Base-by-base conservation (phyloP, 2,113 vertebrate species). In the Lanius ludovicianus region DNA sequence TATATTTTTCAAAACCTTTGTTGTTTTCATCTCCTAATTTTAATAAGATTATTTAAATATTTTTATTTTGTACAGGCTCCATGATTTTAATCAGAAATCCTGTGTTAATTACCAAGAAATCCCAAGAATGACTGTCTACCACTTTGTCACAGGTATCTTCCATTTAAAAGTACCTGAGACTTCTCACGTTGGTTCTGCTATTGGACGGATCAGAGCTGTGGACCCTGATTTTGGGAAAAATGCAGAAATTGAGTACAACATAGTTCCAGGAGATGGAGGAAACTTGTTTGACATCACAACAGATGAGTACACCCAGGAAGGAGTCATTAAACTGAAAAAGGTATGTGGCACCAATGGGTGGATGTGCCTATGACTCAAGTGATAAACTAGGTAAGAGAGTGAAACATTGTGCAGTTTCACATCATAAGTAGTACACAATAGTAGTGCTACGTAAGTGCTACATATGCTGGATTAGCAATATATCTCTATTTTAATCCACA, bases 201-300 rank as follows among this genome's bases (percentile, higher is more conserved):
- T 99, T 74, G 99, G 99, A 57, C 98, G 99, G 87, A 99, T 99
- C 97, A 98, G 99, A 98, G 99, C 99, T 49, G 99, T 99, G 44
- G 99, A 99, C 85, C 98, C 99, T 77, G 99, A 99, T 97, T 98
- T 98, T 81, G 99, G 99, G 74, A 98, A 97, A 87, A 99, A 99
- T 73, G 99, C 99, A 5, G 98, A 99, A 97, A 99, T 99, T 42
- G 99, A 99, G 82, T 99, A 99, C 95, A 99, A 97, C 90, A 99
- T 99, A 39, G 99, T 99, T 79, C 99, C 99, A 47, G 99, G 99
- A 39, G 99, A 99, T 73, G 99, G 99, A 42, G 99, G 99, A 24
- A 98, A 98, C 94, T 98, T 99, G 94, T 99, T 99, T 98, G 99
- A 99, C 84, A 99, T 99, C 78, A 94, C 98, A 49, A 99, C 99